Evolutionary conservation across 2,888 invertebrate genomes (phyloP).

Genomic region (Anodontia alba): DNA sequence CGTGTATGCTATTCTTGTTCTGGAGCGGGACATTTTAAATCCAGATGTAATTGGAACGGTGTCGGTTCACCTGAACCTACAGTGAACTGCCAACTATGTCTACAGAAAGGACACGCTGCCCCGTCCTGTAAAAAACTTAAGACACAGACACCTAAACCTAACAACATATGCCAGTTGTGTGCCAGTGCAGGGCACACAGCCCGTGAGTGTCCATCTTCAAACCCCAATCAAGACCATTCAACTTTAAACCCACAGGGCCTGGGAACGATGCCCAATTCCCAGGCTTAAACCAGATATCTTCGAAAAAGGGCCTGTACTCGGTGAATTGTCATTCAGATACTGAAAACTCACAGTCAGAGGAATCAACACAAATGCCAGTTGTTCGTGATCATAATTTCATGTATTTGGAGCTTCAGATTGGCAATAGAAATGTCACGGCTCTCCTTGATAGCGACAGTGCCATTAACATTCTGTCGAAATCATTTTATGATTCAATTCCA

Average conservation of each 20-base stretch:
- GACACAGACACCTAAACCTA: not conserved
- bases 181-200: too few relatives aligned
- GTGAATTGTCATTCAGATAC: too few relatives aligned
- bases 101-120: not conserved
- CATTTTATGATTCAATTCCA: constrained; percentile 28
- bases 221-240: too few relatives aligned
- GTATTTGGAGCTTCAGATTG: too few relatives aligned
- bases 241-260: too few relatives aligned
- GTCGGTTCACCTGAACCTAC: not conserved
- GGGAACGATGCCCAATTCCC: not conserved
- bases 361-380: too few relatives aligned
- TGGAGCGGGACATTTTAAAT: not conserved
- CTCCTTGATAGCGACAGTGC: constrained; percentile 31
- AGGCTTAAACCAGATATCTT: too few relatives aligned
- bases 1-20: not conserved
- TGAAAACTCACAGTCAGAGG: too few relatives aligned
- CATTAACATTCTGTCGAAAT: constrained; percentile 20
- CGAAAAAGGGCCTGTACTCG: too few relatives aligned
- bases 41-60: not conserved
- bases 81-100: not conserved
- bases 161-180: too few relatives aligned
- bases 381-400: too few relatives aligned
- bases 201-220: too few relatives aligned
- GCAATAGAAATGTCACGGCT: constrained; percentile 18
- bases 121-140: not conserved